Conservation (phyloP, 1,140 invertebrate genomes). For the Caenorhabditis tropicalis region DNA sequence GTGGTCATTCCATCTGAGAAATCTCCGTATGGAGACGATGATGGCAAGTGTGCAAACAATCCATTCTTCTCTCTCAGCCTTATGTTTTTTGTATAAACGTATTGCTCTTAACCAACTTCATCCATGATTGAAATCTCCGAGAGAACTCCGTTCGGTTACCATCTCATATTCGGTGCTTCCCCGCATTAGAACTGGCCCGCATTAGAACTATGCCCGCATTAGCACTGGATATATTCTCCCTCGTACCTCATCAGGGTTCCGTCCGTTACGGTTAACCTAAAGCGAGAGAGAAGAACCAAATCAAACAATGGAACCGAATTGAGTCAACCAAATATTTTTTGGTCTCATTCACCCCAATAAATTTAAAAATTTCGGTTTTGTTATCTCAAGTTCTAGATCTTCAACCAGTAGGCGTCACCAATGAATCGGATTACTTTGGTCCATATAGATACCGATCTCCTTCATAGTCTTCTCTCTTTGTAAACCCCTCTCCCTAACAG, state of each 20-base stretch:
- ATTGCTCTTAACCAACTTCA: too few relatives aligned
- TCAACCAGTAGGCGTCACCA: constrained; percentile 27
- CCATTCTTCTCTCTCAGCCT: not conserved
- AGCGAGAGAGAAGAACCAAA: too few relatives aligned
- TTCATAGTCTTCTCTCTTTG: not conserved
- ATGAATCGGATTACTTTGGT: constrained; percentile 35
- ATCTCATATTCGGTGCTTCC: too few relatives aligned
- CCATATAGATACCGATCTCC: constrained; percentile 41
- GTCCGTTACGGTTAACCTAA: too few relatives aligned
- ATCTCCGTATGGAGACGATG: not conserved
- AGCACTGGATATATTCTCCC: too few relatives aligned
- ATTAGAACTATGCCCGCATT: too few relatives aligned
- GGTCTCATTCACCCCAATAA: not conserved
- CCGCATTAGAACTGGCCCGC: too few relatives aligned
- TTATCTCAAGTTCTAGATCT: constrained; percentile 28
- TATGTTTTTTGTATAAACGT: not conserved
- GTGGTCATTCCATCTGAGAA: constrained; percentile 18
- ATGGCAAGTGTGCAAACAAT: not conserved
- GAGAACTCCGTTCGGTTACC: too few relatives aligned
- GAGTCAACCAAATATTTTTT: not conserved
- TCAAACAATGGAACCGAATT: too few relatives aligned
- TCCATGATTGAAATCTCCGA: too few relatives aligned
- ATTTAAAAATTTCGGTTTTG: not conserved
- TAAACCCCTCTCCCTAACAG: not conserved
- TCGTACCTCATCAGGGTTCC: too few relatives aligned